Evolutionary conservation across 2,113 vertebrate genomes (phyloP), one percentile per base, ranked within the genome.

Genomic region (Urocynchramus pylzowi): DNA sequence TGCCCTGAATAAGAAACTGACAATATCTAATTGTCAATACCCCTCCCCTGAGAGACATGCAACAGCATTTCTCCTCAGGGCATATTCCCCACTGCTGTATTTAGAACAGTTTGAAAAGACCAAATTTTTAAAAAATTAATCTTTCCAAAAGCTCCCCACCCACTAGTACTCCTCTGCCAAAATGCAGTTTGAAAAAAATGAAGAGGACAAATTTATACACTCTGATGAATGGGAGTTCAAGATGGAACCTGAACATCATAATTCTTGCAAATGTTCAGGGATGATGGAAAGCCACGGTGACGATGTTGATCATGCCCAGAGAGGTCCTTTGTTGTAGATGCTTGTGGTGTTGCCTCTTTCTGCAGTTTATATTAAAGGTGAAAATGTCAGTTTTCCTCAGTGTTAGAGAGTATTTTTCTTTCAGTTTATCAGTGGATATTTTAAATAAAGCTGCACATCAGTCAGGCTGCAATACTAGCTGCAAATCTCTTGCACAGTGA

Each of bases 21-120:
- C 91, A 96, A 94, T 95, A 94, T 85, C 59, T 88, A 92, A 96
- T 96, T 96, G 93, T 96, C 94, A 91, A 39, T 91, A 73, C 87
- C n/a, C n/a, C 45, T 95, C 91, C 93, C 96, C 53, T 70, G 96
- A 86, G 96, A 96, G 85, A 90, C 75, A 11, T 79, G 75, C 81
- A 95, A 91, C 82, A 93, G 65, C 57, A 18, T 50, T 91, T 67
- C 93, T 95, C 96, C 90, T 95, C 83, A 53, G 84, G 93, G 91
- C 91, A 92, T 95, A 89, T 84, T 94, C 86, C 81, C 89, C 77
- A 59, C 50, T 95, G 94, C 95, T 95, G 92, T 92, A 96, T 97
- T 93, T 96, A 94, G 96, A 96, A 95, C 89, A 69, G 42, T 59
- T 89, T 93, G 88, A 92, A 95, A 96, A 84, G 89, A 94, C 65